Conservation (phyloP, 2,113 vertebrate genomes). For the Nipponia nippon region DNA sequence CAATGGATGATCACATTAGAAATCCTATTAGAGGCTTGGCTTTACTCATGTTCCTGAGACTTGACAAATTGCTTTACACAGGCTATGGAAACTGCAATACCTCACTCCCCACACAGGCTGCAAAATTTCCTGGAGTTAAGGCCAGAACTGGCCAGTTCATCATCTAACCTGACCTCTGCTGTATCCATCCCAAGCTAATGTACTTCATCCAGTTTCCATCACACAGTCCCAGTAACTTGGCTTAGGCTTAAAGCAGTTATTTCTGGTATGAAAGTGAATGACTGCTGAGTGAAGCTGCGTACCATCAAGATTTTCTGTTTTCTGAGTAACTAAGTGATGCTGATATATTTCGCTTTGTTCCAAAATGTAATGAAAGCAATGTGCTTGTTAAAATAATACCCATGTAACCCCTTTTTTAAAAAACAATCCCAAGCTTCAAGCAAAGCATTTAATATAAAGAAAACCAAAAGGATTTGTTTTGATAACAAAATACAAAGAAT, state of each 20-base stretch:
- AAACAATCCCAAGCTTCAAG: not conserved
- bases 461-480: not conserved
- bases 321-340: not conserved
- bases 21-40: not conserved
- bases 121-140: not conserved
- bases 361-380: slow-evolving; percentile 2
- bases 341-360: not conserved
- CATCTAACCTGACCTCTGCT: not conserved
- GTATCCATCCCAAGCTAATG: not conserved
- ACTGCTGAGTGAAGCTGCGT: not conserved
- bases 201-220: not conserved
- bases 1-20: not conserved
- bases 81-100: not conserved
- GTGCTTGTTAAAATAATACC: not conserved
- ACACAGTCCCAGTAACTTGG: not conserved
- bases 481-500: not conserved
- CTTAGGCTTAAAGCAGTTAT: not conserved
- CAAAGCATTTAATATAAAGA: not conserved
- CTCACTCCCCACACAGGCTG: not conserved
- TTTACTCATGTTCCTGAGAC: not conserved
- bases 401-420: not conserved
- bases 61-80: not conserved
- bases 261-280: slow-evolving; percentile 12
- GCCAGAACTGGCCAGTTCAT: not conserved
- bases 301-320: not conserved